These are phyloP conservation scores for Erythrocebus patas DNA, from an alignment of 2,113 vertebrate species.

Conservation along the genomic window DNA sequence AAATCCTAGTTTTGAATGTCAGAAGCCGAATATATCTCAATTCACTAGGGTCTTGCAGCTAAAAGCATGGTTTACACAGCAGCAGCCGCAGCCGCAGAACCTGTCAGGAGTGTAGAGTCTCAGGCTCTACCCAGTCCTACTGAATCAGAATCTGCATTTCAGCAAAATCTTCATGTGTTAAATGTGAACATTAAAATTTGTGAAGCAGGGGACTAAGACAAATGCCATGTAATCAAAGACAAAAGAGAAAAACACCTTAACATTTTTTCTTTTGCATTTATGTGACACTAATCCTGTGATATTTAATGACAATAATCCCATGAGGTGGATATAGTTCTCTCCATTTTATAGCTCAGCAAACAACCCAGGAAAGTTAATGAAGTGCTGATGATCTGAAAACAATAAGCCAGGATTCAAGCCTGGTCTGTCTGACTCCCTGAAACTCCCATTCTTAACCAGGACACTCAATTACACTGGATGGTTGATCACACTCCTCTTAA, in stretches of 20 bases:
- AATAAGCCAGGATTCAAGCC: not conserved
- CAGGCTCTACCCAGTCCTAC: not conserved
- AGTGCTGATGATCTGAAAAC: not conserved
- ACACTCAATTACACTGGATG: not conserved
- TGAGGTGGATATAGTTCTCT: not conserved
- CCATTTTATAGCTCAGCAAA: not conserved
- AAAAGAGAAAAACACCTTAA: not conserved
- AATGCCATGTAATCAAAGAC: not conserved
- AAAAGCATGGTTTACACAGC: not conserved
- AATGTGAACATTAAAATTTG: not conserved
- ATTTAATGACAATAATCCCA: not conserved
- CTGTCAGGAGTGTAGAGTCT: not conserved
- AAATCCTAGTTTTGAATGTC: not conserved
- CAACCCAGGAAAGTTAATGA: not conserved
- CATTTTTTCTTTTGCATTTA: not conserved
- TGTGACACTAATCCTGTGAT: not conserved
- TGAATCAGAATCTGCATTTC: not conserved
- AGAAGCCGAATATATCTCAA: not conserved
- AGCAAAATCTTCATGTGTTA: not conserved
- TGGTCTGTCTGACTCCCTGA: not conserved
- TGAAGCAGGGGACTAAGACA: not conserved
- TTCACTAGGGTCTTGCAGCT: not conserved
- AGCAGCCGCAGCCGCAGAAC: too few relatives aligned
- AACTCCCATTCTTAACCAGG: not conserved
- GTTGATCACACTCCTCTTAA: not conserved